Conservation (phyloP, 2,797 vertebrate species). For the Pseudochirops corinnae region DNA sequence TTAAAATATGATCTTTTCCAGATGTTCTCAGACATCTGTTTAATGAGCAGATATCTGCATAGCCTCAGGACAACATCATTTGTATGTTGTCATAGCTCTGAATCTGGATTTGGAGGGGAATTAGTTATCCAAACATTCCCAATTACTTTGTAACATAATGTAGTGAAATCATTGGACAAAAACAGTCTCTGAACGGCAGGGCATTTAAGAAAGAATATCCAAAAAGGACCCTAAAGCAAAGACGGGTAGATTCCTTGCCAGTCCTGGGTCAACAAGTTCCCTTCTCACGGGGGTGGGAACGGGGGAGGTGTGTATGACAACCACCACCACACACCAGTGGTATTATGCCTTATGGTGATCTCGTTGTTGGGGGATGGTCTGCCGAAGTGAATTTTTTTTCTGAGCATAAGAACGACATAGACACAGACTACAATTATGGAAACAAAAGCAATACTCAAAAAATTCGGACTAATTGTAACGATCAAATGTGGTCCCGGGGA, state of each 20-base stretch:
- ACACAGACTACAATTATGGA: neutral
- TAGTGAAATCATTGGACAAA: neutral
- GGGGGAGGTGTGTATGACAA: no score
- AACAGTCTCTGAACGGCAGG: neutral
- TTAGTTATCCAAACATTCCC: neutral
- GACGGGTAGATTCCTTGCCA: neutral
- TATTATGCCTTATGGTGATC: neutral
- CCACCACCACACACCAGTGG: neutral
- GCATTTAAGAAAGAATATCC: neutral
- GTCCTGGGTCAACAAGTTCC: neutral
- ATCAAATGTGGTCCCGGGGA: neutral
- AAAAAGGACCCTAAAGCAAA: neutral
- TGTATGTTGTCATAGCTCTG: neutral
- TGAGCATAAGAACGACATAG: no score
- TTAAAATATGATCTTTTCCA: neutral
- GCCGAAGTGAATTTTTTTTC: no score
- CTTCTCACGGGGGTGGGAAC: neutral
- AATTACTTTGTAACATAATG: neutral
- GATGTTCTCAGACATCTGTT: conserved; percentile 1
- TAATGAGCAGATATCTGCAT: neutral
- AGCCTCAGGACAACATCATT: neutral
- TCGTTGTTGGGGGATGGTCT: neutral
- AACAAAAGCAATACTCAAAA: neutral
- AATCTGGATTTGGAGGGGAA: neutral
- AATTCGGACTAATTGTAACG: neutral